Evolutionary conservation across 1,140 invertebrate genomes (phyloP).

Genomic region (Zaprionus ornatus): DNA sequence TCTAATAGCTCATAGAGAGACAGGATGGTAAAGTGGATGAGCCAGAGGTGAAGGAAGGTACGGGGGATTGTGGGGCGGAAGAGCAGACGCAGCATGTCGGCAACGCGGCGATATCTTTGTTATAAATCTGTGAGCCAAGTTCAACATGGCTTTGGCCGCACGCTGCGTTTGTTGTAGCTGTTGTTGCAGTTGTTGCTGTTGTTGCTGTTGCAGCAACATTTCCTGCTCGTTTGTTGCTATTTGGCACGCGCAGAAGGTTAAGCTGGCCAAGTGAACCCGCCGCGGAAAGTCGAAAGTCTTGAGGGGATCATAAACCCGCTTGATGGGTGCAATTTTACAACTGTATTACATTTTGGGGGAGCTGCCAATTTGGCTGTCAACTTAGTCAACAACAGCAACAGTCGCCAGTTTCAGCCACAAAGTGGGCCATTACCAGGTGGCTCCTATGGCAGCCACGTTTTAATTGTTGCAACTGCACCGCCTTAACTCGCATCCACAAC

Average conservation of each 20-base stretch:
- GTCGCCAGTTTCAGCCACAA: constrained; percentile 47
- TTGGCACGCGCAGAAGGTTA: constrained; percentile 81
- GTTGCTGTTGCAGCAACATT: constrained; percentile 37
- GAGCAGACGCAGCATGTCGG: constrained; percentile 70
- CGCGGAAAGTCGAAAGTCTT: constrained; percentile 12
- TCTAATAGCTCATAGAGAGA: constrained; percentile 79
- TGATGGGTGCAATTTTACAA: constrained; percentile 72
- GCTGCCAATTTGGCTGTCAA: constrained; percentile 63
- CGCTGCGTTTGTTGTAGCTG: constrained; percentile 74
- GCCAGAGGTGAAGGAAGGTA: background rate
- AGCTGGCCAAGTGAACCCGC: constrained; percentile 72
- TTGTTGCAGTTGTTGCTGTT: constrained; percentile 38
- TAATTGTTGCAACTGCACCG: constrained; percentile 64
- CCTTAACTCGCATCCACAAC: constrained; percentile 22
- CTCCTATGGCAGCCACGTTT: constrained; percentile 63
- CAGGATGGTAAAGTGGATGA: background rate
- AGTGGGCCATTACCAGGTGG: constrained; percentile 71
- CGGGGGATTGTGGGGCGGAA: background rate
- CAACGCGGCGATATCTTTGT: constrained; percentile 76
- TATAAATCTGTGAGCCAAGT: constrained; percentile 81
- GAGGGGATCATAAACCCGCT: constrained; percentile 57
- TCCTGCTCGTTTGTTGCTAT: constrained; percentile 77
- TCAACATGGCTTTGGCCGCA: constrained; percentile 72
- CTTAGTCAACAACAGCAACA: constrained; percentile 52
- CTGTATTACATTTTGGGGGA: constrained; percentile 56